Base-by-base conservation (phyloP, 2,888 invertebrate species). In the Rhaphigaster nebulosa region DNA sequence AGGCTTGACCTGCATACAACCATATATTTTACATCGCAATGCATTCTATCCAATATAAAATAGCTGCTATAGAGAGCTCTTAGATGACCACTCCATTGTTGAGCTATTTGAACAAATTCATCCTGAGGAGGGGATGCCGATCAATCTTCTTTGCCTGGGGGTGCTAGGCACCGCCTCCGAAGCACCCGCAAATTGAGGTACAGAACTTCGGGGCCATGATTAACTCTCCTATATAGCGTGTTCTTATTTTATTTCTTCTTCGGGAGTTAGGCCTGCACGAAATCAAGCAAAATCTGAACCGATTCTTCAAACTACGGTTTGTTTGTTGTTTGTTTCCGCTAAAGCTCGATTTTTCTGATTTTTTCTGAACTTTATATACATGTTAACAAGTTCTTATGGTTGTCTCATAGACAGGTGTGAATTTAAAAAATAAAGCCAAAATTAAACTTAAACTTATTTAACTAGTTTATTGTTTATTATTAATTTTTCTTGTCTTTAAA, bases 61-160 rank as follows among this genome's bases (percentile, higher is more conserved):
- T n/a, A n/a, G n/a, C n/a, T n/a, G n/a, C n/a, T n/a, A n/a, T 65
- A 29, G 2, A 3, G 18, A n/a, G 29, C 29, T 29, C 6, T 76
- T 38, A 76, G 38, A 76, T 76, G 23, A 76, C 34, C 70, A 38
- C 23, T 38, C 18, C 6, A 23, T 38, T 20, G 15, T 65, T 65
- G 4, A 20, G 10, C 70, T 76, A 76, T 34, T 76, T 29, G 23
- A 65, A 65, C 65, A 34, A 70, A 4, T 18, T 20, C 65, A 15
- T 20, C 2, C 10, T 1, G 34, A 76, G 70, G 38, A 76, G 70
- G 10, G 29, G 20, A 23, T 34, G 70, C 20, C 70, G 84, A 84
- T 84, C 84, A 84, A 84, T 84, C 45, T 76, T 76, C 70, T 34
- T 76, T 76, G 45, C 84, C 80, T 84, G n/a, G 45, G 45, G 45